Evolutionary conservation across 2,113 vertebrate genomes (phyloP), one percentile per base, ranked within the genome.

Genomic region (Hyperopisus bebe): DNA sequence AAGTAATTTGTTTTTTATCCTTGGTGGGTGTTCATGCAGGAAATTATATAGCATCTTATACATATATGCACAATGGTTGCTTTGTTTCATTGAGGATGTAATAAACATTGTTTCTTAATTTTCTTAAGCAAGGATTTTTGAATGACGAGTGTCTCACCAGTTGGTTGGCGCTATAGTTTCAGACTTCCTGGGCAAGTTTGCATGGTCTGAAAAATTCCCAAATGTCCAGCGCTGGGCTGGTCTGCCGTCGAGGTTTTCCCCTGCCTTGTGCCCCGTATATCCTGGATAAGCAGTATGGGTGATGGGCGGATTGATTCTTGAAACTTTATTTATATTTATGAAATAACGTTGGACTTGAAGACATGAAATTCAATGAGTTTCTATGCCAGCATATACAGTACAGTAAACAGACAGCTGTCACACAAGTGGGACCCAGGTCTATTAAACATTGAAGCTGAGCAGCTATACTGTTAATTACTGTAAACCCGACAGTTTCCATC

Each of bases 1-100:
- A 48, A 77, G 6, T 88, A 17, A 70, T 82, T 74, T 82, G 13
- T 35, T 89, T 15, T 89, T 47, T 53, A 19, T 89, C 70, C 50
- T 82, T 89, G 70, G 8, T 70, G 21, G 48, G 70, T 82, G 27
- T 89, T 82, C 70, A 53, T 89, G 88, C 70, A 80, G 31, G n/a
- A 31, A 77, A 88, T 74, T 88, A 47, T 70, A 70, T 70, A 70
- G 62, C 62, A 31, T 13, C 46, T 77, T 77, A 15, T 47, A 70
- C 70, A 77, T 21, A 70, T 50, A 31, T 80, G n/a, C 44, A 89
- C 35, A 35, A 15, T 89, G 48, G 17, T 42, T 89, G 27, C 47
- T 46, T 42, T 51, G 15, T 80, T 39, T 42, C 35, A 19, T 19
- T 80, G 35, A 80, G 35, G 17, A 80, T 80, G 74, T 42, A 80